Evolutionary conservation across 2,888 invertebrate species (phyloP), one percentile per base, ranked within the genome.

Genomic region (Odontothrips loti): DNA sequence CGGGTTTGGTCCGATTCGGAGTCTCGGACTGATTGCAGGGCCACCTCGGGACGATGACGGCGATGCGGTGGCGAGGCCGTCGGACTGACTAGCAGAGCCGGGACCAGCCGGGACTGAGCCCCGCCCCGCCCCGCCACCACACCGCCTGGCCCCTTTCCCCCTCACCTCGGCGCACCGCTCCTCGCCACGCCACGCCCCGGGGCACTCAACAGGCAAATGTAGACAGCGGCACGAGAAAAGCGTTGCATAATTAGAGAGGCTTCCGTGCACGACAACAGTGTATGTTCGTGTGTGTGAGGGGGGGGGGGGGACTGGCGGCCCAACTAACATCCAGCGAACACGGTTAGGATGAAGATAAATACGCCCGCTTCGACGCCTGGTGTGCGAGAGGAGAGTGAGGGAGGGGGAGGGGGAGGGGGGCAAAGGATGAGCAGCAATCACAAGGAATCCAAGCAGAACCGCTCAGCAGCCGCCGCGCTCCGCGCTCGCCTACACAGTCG

Each of bases 231-330:
- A 58, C 58, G 58, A 58, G 58, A 58, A 58, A 58, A 58, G 58
- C 58, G n/a, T 58, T 58, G 58, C 58, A 58, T 58, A 58, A 58
- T 58, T 58, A 58, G 58, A 58, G 58, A 17, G n/a, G 58, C 58
- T 58, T 58, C 58, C 68, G 68, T 23, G 68, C n/a, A 11, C 68
- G 68, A 11, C 23, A 23, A n/a, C n/a, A 9, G 63, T 20, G n/a
- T 63, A 23, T 68, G 68, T 68, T 20, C 23, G 23, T 9, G 68
- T 23, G 68, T 68, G 68, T 68, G 68, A 75, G 23, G 23, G 23
- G 23, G 68, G 23, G 68, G 23, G 68, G 23, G 68, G 23, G 68
- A 15, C 17, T 17, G 15, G 58, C 11, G 58, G 20, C 20, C 51
- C 51, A 20, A 51, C 51, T 51, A 51, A 12, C 20, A 17, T 12